Evolutionary conservation across 2,113 vertebrate species (phyloP).

Genomic region (Gasterosteus aculeatus): DNA sequence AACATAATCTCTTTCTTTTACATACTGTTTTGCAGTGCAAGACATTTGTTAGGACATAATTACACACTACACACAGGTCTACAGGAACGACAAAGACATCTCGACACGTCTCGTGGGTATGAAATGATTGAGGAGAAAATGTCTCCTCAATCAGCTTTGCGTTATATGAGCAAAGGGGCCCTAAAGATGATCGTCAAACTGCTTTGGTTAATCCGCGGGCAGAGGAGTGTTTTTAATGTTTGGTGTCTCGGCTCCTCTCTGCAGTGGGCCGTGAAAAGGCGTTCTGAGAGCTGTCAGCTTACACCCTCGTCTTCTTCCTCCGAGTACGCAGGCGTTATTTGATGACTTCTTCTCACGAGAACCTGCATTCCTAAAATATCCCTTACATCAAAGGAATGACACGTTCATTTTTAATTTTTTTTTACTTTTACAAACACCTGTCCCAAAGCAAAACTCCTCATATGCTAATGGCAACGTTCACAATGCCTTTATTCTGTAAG

Average conservation of each 20-base stretch:
- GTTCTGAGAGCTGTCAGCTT: neutral
- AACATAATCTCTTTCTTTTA: too few species aligned
- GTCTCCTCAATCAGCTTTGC: neutral
- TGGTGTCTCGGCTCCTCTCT: too few species aligned
- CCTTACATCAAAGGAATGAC: neutral
- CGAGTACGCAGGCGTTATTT: neutral
- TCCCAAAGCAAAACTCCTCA: neutral
- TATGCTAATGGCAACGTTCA: too few species aligned
- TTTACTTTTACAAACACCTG: neutral
- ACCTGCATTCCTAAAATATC: conserved; percentile 7
- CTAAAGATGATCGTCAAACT: neutral
- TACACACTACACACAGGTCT: neutral
- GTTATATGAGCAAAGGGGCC: neutral
- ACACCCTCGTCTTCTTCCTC: neutral
- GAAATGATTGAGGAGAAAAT: neutral
- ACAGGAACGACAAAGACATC: neutral
- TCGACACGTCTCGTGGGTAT: neutral
- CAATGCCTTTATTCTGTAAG: neutral
- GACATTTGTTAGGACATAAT: neutral
- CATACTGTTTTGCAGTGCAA: neutral
- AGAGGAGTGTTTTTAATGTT: neutral
- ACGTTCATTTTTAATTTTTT: neutral
- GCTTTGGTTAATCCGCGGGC: neutral
- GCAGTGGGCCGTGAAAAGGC: neutral
- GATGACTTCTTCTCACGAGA: neutral